These are phyloP conservation scores for Craseonycteris thonglongyai DNA, from an alignment of 2,113 vertebrate genomes.

Conservation along the genomic window DNA sequence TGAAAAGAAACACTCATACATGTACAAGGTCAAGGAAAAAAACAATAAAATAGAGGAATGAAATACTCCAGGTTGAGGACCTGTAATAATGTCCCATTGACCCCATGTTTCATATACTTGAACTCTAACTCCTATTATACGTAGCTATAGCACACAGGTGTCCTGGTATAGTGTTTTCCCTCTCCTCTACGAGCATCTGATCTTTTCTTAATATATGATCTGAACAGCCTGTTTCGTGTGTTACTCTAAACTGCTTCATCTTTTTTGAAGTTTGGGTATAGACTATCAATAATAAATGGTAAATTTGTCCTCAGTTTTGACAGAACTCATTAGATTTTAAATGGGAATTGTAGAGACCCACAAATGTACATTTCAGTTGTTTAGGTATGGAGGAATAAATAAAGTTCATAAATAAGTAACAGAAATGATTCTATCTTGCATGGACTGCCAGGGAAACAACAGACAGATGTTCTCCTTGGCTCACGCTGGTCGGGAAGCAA, in stretches of 20 bases:
- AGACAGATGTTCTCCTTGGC: neutral
- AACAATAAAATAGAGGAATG: neutral
- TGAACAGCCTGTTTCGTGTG: neutral
- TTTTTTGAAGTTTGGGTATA: neutral
- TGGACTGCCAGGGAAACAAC: neutral
- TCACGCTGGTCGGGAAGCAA: neutral
- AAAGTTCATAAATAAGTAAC: conserved; percentile 52
- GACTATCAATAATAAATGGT: conserved; percentile 27
- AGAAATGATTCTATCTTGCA: conserved; percentile 5
- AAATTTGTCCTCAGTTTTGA: conserved; percentile 28
- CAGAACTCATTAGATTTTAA: conserved; percentile 6
- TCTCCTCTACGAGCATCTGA: neutral
- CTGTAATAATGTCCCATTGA: neutral
- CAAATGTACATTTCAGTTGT: conserved; percentile 1
- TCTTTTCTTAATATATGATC: neutral
- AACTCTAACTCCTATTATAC: neutral
- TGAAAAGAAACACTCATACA: neutral
- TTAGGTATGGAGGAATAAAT: neutral
- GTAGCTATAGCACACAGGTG: neutral
- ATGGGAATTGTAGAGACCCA: conserved; percentile 7
- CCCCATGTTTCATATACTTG: neutral
- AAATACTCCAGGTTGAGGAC: neutral
- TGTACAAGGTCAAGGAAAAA: neutral
- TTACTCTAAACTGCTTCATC: neutral
- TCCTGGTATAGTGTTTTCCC: neutral